Conservation (phyloP, 2,797 vertebrate genomes). For the Darevskia mixta region DNA sequence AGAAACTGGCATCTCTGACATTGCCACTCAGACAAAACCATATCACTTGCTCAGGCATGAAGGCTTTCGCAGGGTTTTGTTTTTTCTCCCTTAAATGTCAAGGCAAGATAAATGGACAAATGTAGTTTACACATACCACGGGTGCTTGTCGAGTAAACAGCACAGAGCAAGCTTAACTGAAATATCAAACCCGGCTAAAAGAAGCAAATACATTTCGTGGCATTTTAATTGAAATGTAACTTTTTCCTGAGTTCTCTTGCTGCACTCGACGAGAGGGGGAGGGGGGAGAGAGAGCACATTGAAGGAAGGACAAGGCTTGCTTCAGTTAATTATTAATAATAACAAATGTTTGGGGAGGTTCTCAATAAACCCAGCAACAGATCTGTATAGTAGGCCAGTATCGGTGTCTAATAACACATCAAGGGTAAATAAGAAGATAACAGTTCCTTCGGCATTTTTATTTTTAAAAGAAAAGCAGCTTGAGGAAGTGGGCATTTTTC, state of each 20-base stretch:
- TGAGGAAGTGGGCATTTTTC: neutral
- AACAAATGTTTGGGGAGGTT: neutral
- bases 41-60: slow-evolving; percentile 34
- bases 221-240: slow-evolving; percentile 49
- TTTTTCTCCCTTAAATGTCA: slow-evolving; percentile 58
- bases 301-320: neutral
- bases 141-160: slow-evolving; percentile 57
- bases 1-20: slow-evolving; percentile 47
- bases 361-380: neutral
- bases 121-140: slow-evolving; percentile 53
- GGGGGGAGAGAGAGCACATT: neutral
- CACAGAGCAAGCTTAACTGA: slow-evolving; percentile 15
- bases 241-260: slow-evolving; percentile 7
- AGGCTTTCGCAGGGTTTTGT: slow-evolving; percentile 13
- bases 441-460: neutral
- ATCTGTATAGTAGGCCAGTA: neutral
- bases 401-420: neutral
- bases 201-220: slow-evolving; percentile 29
- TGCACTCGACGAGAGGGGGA: neutral
- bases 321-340: neutral
- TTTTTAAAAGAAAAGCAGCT: neutral
- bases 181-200: slow-evolving; percentile 45
- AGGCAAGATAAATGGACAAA: slow-evolving; percentile 61
- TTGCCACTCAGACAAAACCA: slow-evolving; percentile 49
- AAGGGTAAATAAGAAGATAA: neutral